A percentile compares a stretch with the other conserved stretches of the same genome.
phyloP scores from a whole-genome alignment of 2,797 vertebrate genomes.

The Spatula versicolor region DNA sequence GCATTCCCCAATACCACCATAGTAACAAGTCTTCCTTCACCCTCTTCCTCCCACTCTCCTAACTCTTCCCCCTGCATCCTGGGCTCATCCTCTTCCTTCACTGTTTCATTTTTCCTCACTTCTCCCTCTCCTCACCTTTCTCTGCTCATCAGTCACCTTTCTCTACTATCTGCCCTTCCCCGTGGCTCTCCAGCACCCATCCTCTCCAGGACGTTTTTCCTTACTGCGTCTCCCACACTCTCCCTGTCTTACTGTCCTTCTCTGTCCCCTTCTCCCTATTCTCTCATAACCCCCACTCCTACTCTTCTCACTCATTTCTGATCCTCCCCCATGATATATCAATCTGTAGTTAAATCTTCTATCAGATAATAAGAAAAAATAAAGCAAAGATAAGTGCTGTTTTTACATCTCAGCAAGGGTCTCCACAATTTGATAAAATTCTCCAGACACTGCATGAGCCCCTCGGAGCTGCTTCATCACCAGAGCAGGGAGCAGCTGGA shows the following conservation, averaged over 20 bases:
- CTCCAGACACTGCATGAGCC: background rate
- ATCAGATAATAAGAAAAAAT: background rate
- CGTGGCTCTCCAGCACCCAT: background rate
- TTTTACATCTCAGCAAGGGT: background rate
- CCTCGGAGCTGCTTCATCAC: background rate
- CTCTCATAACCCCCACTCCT: background rate
- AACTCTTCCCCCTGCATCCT: too few relatives aligned
- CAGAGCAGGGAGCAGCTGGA: background rate
- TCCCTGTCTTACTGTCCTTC: background rate
- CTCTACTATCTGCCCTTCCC: background rate
- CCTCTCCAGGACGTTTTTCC: background rate
- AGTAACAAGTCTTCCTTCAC: slow-evolving; percentile 40
- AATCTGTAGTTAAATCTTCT: background rate
- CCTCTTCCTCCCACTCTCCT: background rate
- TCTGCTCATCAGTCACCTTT: background rate
- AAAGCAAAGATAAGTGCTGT: background rate
- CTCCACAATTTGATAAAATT: background rate
- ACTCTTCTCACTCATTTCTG: background rate
- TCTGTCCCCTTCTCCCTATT: background rate
- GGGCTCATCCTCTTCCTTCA: too few relatives aligned
- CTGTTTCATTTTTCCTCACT: background rate
- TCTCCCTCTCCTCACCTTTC: background rate
- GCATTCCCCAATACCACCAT: slow-evolving; percentile 62
- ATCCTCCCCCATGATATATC: background rate
- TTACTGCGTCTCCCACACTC: background rate